Evolutionary conservation across 2,888 invertebrate genomes (phyloP).

Genomic region (Tetanocera ferruginea): DNA sequence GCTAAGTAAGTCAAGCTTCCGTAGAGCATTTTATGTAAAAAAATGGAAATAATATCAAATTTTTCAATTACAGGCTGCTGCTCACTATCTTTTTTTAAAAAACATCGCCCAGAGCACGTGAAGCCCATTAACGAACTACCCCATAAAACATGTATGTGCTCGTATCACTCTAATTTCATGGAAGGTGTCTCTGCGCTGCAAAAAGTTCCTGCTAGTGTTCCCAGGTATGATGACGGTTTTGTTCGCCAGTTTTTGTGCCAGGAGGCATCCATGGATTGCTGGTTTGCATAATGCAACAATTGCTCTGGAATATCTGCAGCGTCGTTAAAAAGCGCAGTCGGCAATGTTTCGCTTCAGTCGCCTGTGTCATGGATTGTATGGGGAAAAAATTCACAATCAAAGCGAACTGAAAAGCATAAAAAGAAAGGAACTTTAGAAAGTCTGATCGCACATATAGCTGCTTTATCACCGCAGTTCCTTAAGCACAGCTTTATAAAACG

Average conservation of each 20-base stretch:
- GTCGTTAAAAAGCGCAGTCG: not conserved
- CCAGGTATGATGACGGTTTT: not conserved
- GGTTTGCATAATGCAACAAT: not conserved
- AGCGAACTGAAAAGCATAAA: too few relatives aligned
- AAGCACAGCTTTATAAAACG: too few relatives aligned
- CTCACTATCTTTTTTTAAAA: too few relatives aligned
- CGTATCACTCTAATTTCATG: conserved; percentile 4
- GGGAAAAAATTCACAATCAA: conserved; percentile 16
- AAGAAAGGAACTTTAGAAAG: too few relatives aligned
- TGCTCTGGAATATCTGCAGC: conserved; percentile 20
- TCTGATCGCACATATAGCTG: too few relatives aligned
- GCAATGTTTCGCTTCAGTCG: too few relatives aligned
- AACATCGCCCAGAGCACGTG: too few relatives aligned
- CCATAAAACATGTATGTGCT: not conserved
- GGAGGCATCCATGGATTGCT: too few relatives aligned
- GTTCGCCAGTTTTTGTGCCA: too few relatives aligned
- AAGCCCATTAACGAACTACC: conserved; percentile 18
- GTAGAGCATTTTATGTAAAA: too few relatives aligned
- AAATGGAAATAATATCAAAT: not conserved
- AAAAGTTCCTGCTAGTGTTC: not conserved
- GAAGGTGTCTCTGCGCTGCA: conserved; percentile 18
- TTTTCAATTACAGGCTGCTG: not conserved
- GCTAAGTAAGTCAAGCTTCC: too few relatives aligned
- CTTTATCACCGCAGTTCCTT: too few relatives aligned
- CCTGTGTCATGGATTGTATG: conserved; percentile 4